Percentiles rank a stretch among this genome's conserved stretches.
Conservation (phyloP, 2,888 invertebrate species). For the Baronia brevicornis region DNA sequence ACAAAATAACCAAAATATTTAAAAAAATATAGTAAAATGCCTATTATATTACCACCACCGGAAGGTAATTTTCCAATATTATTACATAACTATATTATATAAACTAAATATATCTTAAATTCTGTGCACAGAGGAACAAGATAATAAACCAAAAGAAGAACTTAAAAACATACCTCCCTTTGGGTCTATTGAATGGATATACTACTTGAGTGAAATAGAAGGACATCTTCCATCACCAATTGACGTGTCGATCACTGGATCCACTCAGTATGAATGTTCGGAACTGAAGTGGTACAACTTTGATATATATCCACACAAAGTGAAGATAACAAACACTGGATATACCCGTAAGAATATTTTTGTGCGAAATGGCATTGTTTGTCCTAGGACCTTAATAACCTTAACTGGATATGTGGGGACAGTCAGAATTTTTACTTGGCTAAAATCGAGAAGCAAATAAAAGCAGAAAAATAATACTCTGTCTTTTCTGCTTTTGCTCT, state of each 20-base stretch:
- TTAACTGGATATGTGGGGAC: background rate
- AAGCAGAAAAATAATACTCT: background rate
- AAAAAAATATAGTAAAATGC: slow-evolving; percentile 9
- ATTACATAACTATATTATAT: too few relatives aligned
- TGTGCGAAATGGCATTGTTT: too few relatives aligned
- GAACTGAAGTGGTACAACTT: slow-evolving; percentile 75
- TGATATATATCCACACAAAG: slow-evolving; percentile 75
- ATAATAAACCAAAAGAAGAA: slow-evolving; percentile 20
- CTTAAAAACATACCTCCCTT: slow-evolving; percentile 29
- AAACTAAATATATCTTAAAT: background rate
- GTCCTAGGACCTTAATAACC: too few relatives aligned
- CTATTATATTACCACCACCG: slow-evolving; percentile 1
- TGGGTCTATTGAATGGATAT: slow-evolving; percentile 51
- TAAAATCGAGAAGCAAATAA: too few relatives aligned
- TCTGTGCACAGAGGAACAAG: background rate
- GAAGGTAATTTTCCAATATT: slow-evolving; percentile 10
- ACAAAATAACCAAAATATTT: background rate
- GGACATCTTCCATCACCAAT: slow-evolving; percentile 55
- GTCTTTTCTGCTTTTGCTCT: background rate
- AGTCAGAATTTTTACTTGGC: too few relatives aligned
- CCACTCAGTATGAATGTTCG: slow-evolving; percentile 50
- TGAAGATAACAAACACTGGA: slow-evolving; percentile 81
- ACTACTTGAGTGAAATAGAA: slow-evolving; percentile 45
- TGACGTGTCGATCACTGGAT: slow-evolving; percentile 54
- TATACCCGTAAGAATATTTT: slow-evolving; percentile 67